Conservation (phyloP, 1,140 invertebrate species). For the Lutraria rhynchaena region DNA sequence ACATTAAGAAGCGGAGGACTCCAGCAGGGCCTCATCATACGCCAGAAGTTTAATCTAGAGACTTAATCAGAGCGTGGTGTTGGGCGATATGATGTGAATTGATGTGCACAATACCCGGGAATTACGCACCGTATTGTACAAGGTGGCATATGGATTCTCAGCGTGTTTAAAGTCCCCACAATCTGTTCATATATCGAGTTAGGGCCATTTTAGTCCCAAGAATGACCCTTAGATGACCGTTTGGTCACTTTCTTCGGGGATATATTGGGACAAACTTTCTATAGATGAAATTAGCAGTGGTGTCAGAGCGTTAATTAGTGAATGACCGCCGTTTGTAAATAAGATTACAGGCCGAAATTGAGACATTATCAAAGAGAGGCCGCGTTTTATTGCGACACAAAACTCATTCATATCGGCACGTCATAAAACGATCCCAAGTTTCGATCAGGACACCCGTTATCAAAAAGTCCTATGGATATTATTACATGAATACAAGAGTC, state of each 20-base stretch:
- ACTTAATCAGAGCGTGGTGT: constrained; percentile 13
- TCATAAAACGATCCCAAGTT: not conserved
- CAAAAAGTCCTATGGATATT: no score
- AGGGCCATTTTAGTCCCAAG: constrained; percentile 20
- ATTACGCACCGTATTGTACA: constrained; percentile 55
- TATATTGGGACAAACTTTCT: constrained; percentile 37
- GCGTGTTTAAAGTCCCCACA: constrained; percentile 30
- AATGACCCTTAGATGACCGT: constrained; percentile 45
- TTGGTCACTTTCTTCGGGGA: constrained; percentile 41
- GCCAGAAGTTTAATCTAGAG: constrained; percentile 28
- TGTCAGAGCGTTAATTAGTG: constrained; percentile 41
- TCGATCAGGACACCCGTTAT: no score
- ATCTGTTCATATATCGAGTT: constrained; percentile 41
- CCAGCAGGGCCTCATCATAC: constrained; percentile 8
- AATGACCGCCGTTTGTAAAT: constrained; percentile 39
- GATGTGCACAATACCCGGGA: constrained; percentile 48
- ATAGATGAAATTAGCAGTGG: constrained; percentile 31
- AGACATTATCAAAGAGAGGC: constrained; percentile 40
- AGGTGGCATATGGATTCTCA: constrained; percentile 54
- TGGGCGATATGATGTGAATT: constrained; percentile 54
- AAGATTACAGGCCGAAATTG: constrained; percentile 38
- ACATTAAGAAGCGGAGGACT: not conserved
- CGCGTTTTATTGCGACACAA: constrained; percentile 10
- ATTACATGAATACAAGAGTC: no score
- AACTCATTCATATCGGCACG: not conserved